These are phyloP conservation scores for Deilephila porcellus DNA, from an alignment of 2,888 invertebrate species.

Conservation along the genomic window DNA sequence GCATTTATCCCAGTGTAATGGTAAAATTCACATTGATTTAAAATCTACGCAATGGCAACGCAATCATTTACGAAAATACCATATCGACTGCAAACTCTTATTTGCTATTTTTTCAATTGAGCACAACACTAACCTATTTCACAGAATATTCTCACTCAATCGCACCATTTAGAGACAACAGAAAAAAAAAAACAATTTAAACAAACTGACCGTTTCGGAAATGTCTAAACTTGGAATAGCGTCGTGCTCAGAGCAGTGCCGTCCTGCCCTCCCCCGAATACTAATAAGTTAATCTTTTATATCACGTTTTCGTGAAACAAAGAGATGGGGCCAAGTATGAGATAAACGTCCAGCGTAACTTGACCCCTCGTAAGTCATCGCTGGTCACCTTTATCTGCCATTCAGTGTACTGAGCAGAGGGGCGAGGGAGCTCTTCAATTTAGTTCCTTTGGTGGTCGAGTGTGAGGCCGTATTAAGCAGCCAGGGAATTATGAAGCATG, in stretches of 20 bases:
- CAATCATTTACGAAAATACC: too few relatives aligned
- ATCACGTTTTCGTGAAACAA: constrained; percentile 82
- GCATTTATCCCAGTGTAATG: too few relatives aligned
- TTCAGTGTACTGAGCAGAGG: constrained; percentile 43
- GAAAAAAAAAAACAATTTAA: constrained; percentile 7
- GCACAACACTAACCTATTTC: too few relatives aligned
- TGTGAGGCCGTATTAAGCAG: constrained; percentile 78
- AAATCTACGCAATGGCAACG: too few relatives aligned
- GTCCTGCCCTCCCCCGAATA: constrained; percentile 66
- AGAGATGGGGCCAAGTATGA: constrained; percentile 77
- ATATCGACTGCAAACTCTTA: too few relatives aligned
- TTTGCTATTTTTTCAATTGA: too few relatives aligned
- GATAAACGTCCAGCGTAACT: constrained; percentile 62
- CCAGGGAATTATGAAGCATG: constrained; percentile 80
- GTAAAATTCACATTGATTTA: too few relatives aligned
- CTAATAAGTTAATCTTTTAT: constrained; percentile 84
- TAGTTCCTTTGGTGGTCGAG: constrained; percentile 69
- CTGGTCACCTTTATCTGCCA: constrained; percentile 5
- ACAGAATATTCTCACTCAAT: too few relatives aligned
- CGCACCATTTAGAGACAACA: too few relatives aligned
- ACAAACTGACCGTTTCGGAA: constrained; percentile 12
- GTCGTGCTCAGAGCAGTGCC: constrained; percentile 28
- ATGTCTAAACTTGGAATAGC: constrained; percentile 28
- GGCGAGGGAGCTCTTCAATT: constrained; percentile 57
- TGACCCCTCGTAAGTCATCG: constrained; percentile 48